phyloP scores from a whole-genome alignment of 1,140 invertebrate species.

The Trissolcus basalis region DNA sequence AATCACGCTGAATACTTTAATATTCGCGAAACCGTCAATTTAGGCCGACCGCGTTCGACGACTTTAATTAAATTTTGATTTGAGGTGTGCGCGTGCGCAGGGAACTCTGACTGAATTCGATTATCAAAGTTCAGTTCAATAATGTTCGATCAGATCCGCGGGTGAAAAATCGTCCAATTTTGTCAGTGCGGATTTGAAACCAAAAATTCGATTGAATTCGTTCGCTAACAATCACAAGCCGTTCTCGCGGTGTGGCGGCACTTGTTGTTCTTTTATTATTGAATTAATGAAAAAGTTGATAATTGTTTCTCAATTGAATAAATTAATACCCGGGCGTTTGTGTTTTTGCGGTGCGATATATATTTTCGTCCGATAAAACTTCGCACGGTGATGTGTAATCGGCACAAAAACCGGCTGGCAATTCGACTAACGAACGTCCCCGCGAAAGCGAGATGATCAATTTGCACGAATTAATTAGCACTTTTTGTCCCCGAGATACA shows the following conservation, averaged over 20 bases:
- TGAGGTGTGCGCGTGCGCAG: slow-evolving; percentile 3
- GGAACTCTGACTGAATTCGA: neutral
- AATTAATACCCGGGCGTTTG: neutral
- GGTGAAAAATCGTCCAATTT: neutral
- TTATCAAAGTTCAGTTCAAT: slow-evolving; percentile 17
- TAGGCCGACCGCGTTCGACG: too few relatives aligned
- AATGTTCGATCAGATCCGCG: slow-evolving; percentile 2
- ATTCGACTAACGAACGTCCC: too few relatives aligned
- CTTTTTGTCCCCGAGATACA: too few relatives aligned
- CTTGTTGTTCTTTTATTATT: neutral
- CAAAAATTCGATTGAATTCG: neutral
- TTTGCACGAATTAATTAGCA: too few relatives aligned
- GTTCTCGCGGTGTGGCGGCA: neutral
- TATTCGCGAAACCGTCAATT: too few relatives aligned
- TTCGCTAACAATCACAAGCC: neutral
- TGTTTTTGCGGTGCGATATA: neutral
- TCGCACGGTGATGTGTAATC: too few relatives aligned
- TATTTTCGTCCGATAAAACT: neutral
- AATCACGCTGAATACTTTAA: slow-evolving; percentile 2
- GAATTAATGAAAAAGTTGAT: neutral
- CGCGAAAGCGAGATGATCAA: too few relatives aligned
- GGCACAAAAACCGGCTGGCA: too few relatives aligned
- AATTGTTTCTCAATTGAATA: slow-evolving; percentile 8
- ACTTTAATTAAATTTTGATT: slow-evolving; percentile 2
- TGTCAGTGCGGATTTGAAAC: neutral